Percentiles rank a stretch among this genome's conserved stretches.
Evolutionary conservation across 2,797 vertebrate species (phyloP).

Genomic region (Brachymystax lenok): DNA sequence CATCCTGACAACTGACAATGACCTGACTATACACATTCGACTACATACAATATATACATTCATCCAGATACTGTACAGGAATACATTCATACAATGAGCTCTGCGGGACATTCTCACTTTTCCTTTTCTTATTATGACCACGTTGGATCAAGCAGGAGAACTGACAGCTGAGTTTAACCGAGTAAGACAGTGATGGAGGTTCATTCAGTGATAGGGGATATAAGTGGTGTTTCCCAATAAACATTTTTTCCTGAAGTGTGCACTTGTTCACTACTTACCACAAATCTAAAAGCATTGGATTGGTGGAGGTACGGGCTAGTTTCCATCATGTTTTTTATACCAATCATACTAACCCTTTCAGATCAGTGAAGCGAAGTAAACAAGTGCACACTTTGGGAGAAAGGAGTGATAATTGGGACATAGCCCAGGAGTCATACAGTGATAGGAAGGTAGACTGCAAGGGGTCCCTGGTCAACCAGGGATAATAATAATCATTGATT

Average conservation of each 20-base stretch:
- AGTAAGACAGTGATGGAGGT: not conserved
- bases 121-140: not conserved
- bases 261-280: too few species aligned
- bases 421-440: not conserved
- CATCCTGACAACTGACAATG: not conserved
- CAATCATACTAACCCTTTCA: too few species aligned
- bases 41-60: not conserved
- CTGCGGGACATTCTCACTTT: not conserved
- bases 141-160: not conserved
- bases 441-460: not conserved
- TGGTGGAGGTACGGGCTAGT: too few species aligned
- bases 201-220: not conserved
- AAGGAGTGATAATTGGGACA: too few species aligned
- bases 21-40: not conserved
- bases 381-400: too few species aligned
- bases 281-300: too few species aligned
- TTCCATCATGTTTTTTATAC: too few species aligned
- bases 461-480: not conserved
- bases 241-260: too few species aligned
- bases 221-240: not conserved
- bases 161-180: not conserved
- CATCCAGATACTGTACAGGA: not conserved
- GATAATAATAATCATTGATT: not conserved
- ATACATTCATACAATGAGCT: slow-evolving; percentile 3
- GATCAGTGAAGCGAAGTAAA: too few species aligned